A percentile compares a stretch with the other conserved stretches of the same genome.
Conservation (phyloP, 1,140 invertebrate species). For the Halesus radiatus region DNA sequence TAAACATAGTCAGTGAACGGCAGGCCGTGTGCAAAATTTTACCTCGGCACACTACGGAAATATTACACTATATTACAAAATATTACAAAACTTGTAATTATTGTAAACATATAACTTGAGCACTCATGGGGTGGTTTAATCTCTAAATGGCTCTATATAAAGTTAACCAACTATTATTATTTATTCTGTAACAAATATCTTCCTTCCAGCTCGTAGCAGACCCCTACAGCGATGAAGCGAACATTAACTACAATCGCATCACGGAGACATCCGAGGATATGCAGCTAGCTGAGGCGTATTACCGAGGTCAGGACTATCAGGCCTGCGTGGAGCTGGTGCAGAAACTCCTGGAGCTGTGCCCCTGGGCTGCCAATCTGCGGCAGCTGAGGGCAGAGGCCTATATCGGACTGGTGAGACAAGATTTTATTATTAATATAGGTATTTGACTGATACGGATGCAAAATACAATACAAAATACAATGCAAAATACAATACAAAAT, state of each 20-base stretch:
- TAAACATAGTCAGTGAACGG: too few relatives aligned
- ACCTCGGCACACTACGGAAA: too few relatives aligned
- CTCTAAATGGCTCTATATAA: too few relatives aligned
- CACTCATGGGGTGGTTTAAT: too few relatives aligned
- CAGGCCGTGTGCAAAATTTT: too few relatives aligned
- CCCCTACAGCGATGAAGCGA: constrained; percentile 83
- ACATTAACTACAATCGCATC: constrained; percentile 76
- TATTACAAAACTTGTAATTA: too few relatives aligned
- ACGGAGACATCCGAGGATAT: constrained; percentile 78
- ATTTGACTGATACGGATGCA: background rate
- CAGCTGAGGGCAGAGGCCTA: constrained; percentile 91
- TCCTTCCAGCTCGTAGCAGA: constrained; percentile 77
- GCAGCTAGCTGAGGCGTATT: constrained; percentile 76
- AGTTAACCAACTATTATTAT: too few relatives aligned
- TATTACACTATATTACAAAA: too few relatives aligned
- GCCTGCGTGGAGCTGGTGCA: constrained; percentile 81
- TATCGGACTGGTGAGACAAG: constrained; percentile 69
- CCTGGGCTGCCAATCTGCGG: constrained; percentile 88
- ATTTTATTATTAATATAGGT: background rate
- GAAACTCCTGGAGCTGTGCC: constrained; percentile 86
- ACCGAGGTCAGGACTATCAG: constrained; percentile 77
- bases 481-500: too few relatives aligned
- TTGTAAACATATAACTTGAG: too few relatives aligned
- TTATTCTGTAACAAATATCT: background rate
- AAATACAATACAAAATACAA: too few relatives aligned